Conservation (phyloP, 2,888 invertebrate species). For the Lingula anatina region DNA sequence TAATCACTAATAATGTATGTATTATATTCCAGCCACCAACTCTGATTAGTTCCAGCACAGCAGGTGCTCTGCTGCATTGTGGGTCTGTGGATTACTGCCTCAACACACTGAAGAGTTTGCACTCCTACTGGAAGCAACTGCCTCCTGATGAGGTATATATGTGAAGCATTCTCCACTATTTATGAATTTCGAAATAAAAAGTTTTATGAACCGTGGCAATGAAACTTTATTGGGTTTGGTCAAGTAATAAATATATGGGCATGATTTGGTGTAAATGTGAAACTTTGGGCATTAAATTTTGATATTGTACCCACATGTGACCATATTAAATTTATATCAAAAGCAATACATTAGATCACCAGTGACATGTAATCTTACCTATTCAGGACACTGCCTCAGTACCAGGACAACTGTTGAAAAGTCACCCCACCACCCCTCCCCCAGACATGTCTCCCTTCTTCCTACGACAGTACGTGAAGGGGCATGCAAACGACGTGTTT, state of each 20-base stretch:
- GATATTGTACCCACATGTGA: no score
- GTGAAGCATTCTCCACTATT: no score
- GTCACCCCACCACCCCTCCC: slow-evolving; percentile 66
- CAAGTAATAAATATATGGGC: no score
- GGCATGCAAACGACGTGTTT: slow-evolving; percentile 86
- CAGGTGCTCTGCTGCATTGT: slow-evolving; percentile 65
- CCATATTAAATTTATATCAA: no score
- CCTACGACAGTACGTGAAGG: slow-evolving; percentile 76
- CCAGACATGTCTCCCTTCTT: slow-evolving; percentile 97
- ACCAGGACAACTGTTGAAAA: slow-evolving; percentile 70
- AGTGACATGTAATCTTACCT: no score
- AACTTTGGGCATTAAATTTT: no score
- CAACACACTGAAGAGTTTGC: slow-evolving; percentile 64
- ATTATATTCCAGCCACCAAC: slow-evolving; percentile 30
- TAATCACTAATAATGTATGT: no score
- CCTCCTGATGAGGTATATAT: slow-evolving; percentile 42
- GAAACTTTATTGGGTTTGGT: no score
- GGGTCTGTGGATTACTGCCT: slow-evolving; percentile 71
- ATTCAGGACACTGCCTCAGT: slow-evolving; percentile 31
- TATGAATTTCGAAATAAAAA: no score
- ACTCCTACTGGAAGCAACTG: slow-evolving; percentile 53
- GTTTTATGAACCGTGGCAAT: no score
- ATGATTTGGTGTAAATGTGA: no score
- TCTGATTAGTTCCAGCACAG: slow-evolving; percentile 67
- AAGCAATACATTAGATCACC: no score